These are phyloP conservation scores for Hippocampus comes DNA, from an alignment of 2,113 vertebrate genomes.

Conservation along the genomic window DNA sequence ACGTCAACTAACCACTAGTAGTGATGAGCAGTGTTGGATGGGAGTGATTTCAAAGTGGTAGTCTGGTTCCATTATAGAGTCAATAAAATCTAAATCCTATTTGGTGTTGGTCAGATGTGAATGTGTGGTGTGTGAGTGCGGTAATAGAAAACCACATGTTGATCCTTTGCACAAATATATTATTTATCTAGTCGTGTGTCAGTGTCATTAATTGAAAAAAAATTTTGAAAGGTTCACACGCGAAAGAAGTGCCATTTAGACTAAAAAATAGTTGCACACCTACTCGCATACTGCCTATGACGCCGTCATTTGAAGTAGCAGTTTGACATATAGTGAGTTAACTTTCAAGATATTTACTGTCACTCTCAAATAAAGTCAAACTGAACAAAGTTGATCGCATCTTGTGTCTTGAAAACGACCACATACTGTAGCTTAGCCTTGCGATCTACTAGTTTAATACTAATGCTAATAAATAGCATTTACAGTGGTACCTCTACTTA, in stretches of 20 bases:
- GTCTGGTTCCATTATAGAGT: slow-evolving; percentile 37
- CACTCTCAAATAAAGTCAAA: no score
- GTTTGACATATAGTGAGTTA: no score
- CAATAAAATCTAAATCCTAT: slow-evolving; percentile 49
- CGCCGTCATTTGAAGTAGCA: no score
- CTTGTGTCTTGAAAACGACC: no score
- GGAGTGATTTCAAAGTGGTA: slow-evolving; percentile 53
- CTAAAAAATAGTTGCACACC: background rate
- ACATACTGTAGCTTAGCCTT: no score
- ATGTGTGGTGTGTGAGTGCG: slow-evolving; percentile 18
- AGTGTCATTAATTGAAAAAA: background rate
- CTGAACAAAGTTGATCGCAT: no score
- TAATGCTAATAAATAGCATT: no score
- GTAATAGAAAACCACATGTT: slow-evolving; percentile 18
- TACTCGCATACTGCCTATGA: background rate
- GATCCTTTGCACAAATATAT: background rate
- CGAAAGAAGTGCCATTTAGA: background rate
- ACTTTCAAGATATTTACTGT: no score
- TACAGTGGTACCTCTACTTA: no score
- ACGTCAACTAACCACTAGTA: slow-evolving; percentile 63
- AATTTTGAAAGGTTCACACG: no score
- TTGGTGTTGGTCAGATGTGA: slow-evolving; percentile 33
- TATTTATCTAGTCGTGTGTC: background rate
- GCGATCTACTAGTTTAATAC: no score
- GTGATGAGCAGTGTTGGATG: slow-evolving; percentile 36